Base-by-base conservation (phyloP, 2,888 invertebrate species). In the Perithous albicinctus region DNA sequence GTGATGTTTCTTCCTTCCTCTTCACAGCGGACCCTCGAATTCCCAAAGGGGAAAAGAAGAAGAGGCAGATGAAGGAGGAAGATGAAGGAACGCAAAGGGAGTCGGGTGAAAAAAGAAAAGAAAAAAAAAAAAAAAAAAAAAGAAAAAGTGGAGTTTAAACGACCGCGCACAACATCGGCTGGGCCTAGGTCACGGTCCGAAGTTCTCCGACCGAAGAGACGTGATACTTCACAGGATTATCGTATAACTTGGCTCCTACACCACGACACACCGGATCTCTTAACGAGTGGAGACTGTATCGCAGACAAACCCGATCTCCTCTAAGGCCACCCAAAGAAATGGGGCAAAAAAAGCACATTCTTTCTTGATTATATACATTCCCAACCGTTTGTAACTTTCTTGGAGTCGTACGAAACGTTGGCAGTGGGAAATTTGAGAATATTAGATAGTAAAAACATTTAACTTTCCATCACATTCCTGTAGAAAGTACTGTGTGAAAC, bases 1-100 rank as follows among this genome's bases (percentile, higher is more conserved):
- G 66, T 81, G 72, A 80, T 79, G 84, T 85, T 83, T 85, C 86
- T 86, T 87, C 85, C 85, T 85, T 86, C 84, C 85, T 87, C 84
- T 80, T 64, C 46, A n/a, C n/a, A 56, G 48, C 59, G 67, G 80
- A 75, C 80, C 84, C 81, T 82, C 78, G 82, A 86, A 85, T 84
- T 86, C 80, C 66, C 63, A 63, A 72, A 75, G 8, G 32, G 29
- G 41, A 48, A 26, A 43, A 38, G 72, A 23, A 32, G 59, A 56
- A 41, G 76, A 67, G 18, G 35, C 54, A 29, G 73, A 81, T 54
- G 69, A n/a, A 74, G 63, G 43, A 69, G 67, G 32, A 79, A 35
- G 79, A 74, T 63, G 74, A 79, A 46, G 63, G 38, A 72, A 66
- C 66, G 8, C 26, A n/a, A 23, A 2, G 63, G 54, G 46, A 26